Evolutionary conservation across 2,888 invertebrate species (phyloP), one percentile per base, ranked within the genome.

Genomic region (Tipula confusa): DNA sequence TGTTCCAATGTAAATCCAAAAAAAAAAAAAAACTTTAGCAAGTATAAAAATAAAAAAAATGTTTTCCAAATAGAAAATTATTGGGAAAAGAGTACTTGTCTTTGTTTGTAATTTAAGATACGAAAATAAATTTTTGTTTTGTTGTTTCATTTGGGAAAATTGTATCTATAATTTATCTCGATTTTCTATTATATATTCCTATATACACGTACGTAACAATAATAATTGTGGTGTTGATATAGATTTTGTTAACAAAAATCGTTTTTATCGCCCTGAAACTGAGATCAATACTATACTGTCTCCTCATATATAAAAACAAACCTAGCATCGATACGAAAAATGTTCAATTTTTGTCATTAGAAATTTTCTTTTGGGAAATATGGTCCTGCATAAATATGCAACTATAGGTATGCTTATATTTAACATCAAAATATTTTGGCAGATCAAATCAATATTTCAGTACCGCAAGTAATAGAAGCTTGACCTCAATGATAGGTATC

Each of bases 1-100:
- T 64, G 64, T 64, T 64, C 64, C 64, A 64, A 64, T 64, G 64
- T 64, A 24, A 64, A 64, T 64, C 43, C 24, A 64, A 64, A 64
- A 64, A 18, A 24, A 24, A 24, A 64, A 24, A 18, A 24, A 18
- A 48, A 48, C 38, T 38, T 13, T 7, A 24, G 64, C 18, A 64
- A 64, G 24, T 24, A 24, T 9, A 64, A 24, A 48, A 48, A 24
- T 9, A 64, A 64, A 64, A 64, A 64, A 2, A 15, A 15, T 15
- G 9, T 5, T 1, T 38, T 38, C 38, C n/a, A 38, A 38, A 38
- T 38, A 9, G 64, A 64, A 64, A 64, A 64, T 64, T 64, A 43
- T 15, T 43, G 43, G 43, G 15, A 43, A 15, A 15, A 7, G 15
- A 1, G 43, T 43, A 43, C 15, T 43, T 43, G n/a, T 11, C 24